Conservation (phyloP, 2,797 vertebrate species). For the Gobio occitaniae region DNA sequence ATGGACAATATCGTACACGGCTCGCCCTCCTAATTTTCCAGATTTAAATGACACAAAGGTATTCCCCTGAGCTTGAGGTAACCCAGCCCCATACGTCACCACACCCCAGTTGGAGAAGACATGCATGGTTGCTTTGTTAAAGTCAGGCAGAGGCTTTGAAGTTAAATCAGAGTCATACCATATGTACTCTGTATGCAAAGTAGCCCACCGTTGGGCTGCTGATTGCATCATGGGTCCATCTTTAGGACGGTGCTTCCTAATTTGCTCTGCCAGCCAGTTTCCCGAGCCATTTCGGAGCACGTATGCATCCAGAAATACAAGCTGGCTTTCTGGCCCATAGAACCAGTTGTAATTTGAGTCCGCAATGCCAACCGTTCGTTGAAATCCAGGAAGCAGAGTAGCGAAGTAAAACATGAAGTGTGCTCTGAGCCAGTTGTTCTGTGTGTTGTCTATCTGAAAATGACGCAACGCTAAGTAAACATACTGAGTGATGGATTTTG, state of each 20-base stretch:
- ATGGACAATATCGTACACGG: slow-evolving; percentile 89
- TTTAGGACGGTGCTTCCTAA: slow-evolving; percentile 85
- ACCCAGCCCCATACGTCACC: slow-evolving; percentile 84
- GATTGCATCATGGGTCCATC: slow-evolving; percentile 89
- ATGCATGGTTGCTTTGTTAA: slow-evolving; percentile 79
- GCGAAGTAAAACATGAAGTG: slow-evolving; percentile 91
- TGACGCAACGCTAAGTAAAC: slow-evolving; percentile 85
- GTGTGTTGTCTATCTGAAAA: slow-evolving; percentile 85
- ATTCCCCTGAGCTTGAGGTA: slow-evolving; percentile 79
- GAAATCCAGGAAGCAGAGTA: slow-evolving; percentile 86
- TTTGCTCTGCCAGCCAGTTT: slow-evolving; percentile 88
- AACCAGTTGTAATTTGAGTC: slow-evolving; percentile 94
- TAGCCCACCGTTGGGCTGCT: slow-evolving; percentile 86
- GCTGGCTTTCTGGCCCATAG: slow-evolving; percentile 89
- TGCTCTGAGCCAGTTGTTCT: slow-evolving; percentile 85
- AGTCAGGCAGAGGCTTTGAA: slow-evolving; percentile 76
- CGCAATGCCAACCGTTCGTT: slow-evolving; percentile 86
- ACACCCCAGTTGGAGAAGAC: slow-evolving; percentile 89
- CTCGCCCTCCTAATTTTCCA: slow-evolving; percentile 85
- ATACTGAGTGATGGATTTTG: slow-evolving; percentile 87
- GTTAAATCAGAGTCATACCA: slow-evolving; percentile 82
- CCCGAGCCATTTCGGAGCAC: slow-evolving; percentile 84
- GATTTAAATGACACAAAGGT: slow-evolving; percentile 91
- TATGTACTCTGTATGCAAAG: slow-evolving; percentile 87
- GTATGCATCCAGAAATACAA: slow-evolving; percentile 86